Evolutionary conservation across 2,113 vertebrate species (phyloP).

Genomic region (Pica pica): DNA sequence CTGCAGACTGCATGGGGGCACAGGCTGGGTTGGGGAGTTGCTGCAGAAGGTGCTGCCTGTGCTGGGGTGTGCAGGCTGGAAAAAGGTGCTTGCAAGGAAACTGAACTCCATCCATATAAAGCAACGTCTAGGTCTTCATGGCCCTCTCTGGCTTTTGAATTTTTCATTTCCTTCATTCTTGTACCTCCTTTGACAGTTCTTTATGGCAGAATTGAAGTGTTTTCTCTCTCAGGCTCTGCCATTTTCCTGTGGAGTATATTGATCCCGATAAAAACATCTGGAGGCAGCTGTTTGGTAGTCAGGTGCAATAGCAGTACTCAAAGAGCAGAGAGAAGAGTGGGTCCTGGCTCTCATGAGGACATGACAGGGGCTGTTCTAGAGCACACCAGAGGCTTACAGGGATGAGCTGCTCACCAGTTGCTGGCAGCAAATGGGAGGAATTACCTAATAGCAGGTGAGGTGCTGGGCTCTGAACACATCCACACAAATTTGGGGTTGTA

Average conservation of each 20-base stretch:
- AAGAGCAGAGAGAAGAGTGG: neutral
- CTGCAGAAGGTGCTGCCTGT: neutral
- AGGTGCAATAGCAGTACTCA: neutral
- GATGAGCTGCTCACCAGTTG: neutral
- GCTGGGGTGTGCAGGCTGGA: neutral
- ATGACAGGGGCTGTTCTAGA: neutral
- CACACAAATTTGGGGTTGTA: neutral
- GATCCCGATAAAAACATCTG: neutral
- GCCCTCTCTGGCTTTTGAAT: neutral
- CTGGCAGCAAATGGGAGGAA: neutral
- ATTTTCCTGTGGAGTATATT: neutral
- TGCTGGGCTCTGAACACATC: neutral
- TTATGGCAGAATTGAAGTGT: neutral
- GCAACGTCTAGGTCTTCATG: neutral
- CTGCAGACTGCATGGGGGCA: neutral
- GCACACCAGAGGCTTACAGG: neutral
- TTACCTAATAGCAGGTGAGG: neutral
- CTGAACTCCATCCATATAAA: neutral
- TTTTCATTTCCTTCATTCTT: neutral
- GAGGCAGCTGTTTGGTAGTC: neutral
- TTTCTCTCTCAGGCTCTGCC: neutral
- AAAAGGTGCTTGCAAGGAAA: neutral
- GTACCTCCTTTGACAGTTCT: neutral
- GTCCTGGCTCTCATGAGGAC: neutral
- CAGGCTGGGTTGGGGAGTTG: neutral